Evolutionary conservation across 2,888 invertebrate genomes (phyloP).

Genomic region (Tillus elongatus): DNA sequence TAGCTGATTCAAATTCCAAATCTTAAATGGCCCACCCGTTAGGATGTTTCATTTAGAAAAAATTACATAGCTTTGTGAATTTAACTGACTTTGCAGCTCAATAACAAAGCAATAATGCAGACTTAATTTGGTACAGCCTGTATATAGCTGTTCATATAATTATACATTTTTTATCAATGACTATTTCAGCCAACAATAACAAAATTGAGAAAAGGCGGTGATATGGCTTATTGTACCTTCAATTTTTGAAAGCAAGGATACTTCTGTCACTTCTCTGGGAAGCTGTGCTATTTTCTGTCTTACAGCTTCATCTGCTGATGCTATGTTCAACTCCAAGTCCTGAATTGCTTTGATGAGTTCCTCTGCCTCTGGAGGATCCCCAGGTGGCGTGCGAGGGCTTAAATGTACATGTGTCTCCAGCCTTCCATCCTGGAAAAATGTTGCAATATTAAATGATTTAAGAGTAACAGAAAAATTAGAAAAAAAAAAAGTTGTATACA

Average conservation of each 20-base stretch:
- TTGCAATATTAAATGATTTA: constrained; percentile 9
- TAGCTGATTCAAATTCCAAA: no score
- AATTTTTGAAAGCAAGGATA: constrained; percentile 74
- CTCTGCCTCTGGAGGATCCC: constrained; percentile 87
- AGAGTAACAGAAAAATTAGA: no score
- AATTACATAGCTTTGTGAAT: no score
- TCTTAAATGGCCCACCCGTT: no score
- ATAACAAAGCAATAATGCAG: no score
- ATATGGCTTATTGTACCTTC: constrained; percentile 51
- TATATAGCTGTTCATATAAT: no score
- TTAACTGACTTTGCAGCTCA: no score
- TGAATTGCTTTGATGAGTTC: constrained; percentile 76
- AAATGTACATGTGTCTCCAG: constrained; percentile 67
- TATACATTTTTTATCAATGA: no score
- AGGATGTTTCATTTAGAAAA: no score
- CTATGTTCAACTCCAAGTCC: constrained; percentile 87
- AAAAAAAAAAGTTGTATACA: constrained; percentile 8
- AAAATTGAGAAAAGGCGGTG: constrained; percentile 4
- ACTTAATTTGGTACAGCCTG: no score
- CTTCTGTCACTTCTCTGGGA: constrained; percentile 91
- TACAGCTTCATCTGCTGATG: constrained; percentile 88
- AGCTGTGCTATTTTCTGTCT: constrained; percentile 88
- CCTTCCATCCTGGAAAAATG: constrained; percentile 50
- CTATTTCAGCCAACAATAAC: neutral
- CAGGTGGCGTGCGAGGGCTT: constrained; percentile 70